Conservation (phyloP, 2,888 invertebrate genomes). For the Diaperis boleti region DNA sequence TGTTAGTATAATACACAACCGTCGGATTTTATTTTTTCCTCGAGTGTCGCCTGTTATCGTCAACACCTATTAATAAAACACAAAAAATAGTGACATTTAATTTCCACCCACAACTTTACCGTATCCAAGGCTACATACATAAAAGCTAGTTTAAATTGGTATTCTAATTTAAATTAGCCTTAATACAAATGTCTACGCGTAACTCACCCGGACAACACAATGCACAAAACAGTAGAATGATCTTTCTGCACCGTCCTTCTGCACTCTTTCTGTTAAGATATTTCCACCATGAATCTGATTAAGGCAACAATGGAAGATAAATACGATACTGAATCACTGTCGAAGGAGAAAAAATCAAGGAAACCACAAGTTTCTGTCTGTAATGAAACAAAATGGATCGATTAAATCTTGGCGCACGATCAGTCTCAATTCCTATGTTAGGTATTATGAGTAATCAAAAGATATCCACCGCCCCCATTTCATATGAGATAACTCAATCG, state of each 20-base stretch:
- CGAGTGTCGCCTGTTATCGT: too few relatives aligned
- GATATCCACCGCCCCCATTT: slow-evolving; percentile 8
- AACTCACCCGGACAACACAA: not conserved
- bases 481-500: slow-evolving; percentile 3
- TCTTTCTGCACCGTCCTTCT: not conserved
- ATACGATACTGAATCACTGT: slow-evolving; percentile 9
- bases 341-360: slow-evolving; percentile 5
- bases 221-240: not conserved
- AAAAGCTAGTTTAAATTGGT: too few relatives aligned
- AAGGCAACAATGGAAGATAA: not conserved
- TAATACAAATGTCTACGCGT: too few relatives aligned
- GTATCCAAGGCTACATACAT: too few relatives aligned
- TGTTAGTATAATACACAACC: too few relatives aligned
- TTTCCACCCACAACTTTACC: too few relatives aligned
- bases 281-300: slow-evolving; percentile 5
- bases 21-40: too few relatives aligned
- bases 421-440: slow-evolving; percentile 10
- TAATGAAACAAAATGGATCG: slow-evolving; percentile 27
- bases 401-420: slow-evolving; percentile 22
- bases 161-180: too few relatives aligned
- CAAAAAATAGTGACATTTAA: too few relatives aligned
- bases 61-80: too few relatives aligned
- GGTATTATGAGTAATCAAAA: slow-evolving; percentile 21
- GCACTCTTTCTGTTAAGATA: not conserved
- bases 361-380: not conserved